Percentiles rank a stretch among this genome's conserved stretches.
phyloP scores from a whole-genome alignment of 2,888 invertebrate species.

The Aphidoletes aphidimyza region DNA sequence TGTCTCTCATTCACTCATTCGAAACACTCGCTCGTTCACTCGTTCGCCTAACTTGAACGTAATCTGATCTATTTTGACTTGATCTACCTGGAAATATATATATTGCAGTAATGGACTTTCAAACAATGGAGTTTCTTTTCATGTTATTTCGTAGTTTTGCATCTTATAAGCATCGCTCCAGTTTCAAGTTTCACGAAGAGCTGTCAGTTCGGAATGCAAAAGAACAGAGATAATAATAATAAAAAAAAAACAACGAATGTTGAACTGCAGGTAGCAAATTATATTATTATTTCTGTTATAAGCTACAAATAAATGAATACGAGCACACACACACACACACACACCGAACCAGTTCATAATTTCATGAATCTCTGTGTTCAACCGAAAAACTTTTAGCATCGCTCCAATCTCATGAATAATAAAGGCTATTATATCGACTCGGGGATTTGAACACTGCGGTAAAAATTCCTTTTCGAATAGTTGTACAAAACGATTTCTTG shows the following conservation, averaged over 20 bases:
- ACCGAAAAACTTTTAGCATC: background rate
- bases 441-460: background rate
- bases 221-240: background rate
- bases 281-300: background rate
- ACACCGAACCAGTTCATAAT: background rate
- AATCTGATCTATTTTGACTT: background rate
- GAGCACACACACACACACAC: too few species aligned
- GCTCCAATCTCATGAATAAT: background rate
- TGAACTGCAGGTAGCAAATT: conserved; percentile 49
- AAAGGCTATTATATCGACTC: background rate
- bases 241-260: background rate
- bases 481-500: background rate
- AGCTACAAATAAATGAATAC: background rate
- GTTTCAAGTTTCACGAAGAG: conserved; percentile 21
- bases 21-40: background rate
- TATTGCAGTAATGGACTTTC: conserved; percentile 19
- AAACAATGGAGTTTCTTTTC: background rate
- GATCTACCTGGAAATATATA: conserved; percentile 18
- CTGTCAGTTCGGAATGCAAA: background rate
- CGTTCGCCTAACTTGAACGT: background rate
- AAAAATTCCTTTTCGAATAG: background rate
- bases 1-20: background rate
- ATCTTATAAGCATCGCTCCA: background rate
- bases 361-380: background rate
- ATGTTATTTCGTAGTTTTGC: background rate